Conservation (phyloP, 2,113 vertebrate species). For the Microtus pennsylvanicus region DNA sequence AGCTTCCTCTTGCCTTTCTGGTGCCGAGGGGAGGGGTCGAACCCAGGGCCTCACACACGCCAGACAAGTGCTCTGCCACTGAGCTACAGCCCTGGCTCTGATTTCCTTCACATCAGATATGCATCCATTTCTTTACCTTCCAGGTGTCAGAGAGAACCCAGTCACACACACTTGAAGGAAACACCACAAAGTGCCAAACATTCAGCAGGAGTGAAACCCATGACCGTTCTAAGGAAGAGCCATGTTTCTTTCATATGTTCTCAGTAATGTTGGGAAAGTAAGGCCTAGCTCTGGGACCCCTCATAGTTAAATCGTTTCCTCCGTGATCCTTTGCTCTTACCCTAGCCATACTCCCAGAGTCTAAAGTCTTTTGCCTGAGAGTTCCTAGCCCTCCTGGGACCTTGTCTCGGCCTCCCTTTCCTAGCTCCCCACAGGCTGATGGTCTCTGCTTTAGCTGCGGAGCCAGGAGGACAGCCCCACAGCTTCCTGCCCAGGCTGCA, state of each 20-base stretch:
- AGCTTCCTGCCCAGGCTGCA: neutral
- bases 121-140: slow-evolving; percentile 6
- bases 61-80: neutral
- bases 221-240: slow-evolving; percentile 15
- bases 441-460: neutral
- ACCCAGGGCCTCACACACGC: neutral
- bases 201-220: neutral
- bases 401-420: neutral
- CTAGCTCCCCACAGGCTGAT: neutral
- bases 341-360: neutral
- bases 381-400: neutral
- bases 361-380: neutral
- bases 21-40: neutral
- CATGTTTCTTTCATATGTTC: neutral
- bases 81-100: neutral
- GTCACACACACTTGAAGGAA: neutral
- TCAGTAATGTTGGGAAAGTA: neutral
- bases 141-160: neutral
- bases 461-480: no score
- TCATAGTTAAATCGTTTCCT: neutral
- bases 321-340: neutral
- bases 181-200: slow-evolving; percentile 8
- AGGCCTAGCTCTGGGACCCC: neutral
- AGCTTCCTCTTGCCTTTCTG: neutral
- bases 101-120: neutral